Percentiles rank a stretch among this genome's conserved stretches.
Conservation (phyloP, 1,140 invertebrate species). For the Marisa cornuarietis region DNA sequence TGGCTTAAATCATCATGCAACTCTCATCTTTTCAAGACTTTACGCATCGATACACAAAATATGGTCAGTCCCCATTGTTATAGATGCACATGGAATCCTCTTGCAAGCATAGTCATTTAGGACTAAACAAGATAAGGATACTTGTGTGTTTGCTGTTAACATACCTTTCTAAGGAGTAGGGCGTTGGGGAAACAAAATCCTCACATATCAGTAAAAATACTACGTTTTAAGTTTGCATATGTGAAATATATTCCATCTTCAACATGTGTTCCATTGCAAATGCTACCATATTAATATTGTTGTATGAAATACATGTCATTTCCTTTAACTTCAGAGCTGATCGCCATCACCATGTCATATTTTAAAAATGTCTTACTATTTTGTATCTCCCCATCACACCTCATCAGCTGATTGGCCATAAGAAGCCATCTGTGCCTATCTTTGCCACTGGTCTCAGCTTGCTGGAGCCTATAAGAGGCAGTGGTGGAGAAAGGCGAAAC, state of each 20-base stretch:
- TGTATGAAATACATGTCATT: no score
- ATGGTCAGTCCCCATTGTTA: constrained; percentile 45
- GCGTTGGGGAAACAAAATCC: no score
- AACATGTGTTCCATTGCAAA: no score
- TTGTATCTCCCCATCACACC: not conserved
- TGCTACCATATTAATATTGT: no score
- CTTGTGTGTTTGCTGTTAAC: not conserved
- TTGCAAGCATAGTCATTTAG: not conserved
- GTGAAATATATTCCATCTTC: no score
- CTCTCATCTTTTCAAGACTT: constrained; percentile 48
- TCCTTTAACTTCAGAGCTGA: no score
- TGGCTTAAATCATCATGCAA: constrained; percentile 51
- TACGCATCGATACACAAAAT: constrained; percentile 59
- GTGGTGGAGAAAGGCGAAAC: constrained; percentile 18
- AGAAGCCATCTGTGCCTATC: constrained; percentile 56
- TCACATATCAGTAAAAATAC: no score
- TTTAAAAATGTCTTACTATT: no score
- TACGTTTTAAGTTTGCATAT: no score
- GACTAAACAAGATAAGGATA: not conserved
- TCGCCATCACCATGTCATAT: no score
- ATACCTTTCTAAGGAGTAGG: no score
- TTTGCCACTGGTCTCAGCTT: constrained; percentile 55
- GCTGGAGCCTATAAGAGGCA: constrained; percentile 56
- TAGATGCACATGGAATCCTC: not conserved
- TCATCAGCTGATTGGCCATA: constrained; percentile 55